A percentile compares a stretch with the other conserved stretches of the same genome.
Conservation (phyloP, 2,113 vertebrate genomes). For the Oreocharis arfaki region DNA sequence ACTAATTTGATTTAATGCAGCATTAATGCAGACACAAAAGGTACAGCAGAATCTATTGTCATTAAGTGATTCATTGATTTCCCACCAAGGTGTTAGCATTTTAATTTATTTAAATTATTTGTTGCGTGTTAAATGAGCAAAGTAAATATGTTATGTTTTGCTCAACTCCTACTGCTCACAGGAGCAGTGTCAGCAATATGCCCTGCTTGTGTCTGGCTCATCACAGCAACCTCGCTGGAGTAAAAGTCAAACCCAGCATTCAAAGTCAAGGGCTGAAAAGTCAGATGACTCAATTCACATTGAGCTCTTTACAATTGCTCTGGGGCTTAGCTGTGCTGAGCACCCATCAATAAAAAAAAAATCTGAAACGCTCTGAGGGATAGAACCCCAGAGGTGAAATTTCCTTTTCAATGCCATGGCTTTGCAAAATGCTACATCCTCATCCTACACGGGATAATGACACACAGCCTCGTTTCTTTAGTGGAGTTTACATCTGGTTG, state of each 20-base stretch:
- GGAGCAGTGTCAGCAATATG: neutral
- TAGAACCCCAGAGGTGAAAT: neutral
- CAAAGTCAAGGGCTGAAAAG: slow-evolving; percentile 16
- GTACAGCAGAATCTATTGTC: slow-evolving; percentile 4
- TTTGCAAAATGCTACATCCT: neutral
- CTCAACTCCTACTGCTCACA: neutral
- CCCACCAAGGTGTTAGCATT: slow-evolving; percentile 14
- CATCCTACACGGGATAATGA: neutral
- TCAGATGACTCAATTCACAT: neutral
- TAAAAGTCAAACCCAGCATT: neutral
- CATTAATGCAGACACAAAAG: slow-evolving; percentile 41
- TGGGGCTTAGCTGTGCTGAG: neutral
- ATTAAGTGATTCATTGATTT: slow-evolving; percentile 55
- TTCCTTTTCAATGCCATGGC: neutral
- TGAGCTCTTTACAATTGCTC: neutral
- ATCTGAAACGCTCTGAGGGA: accelerated
- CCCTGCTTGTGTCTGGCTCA: neutral
- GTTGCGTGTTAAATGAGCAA: slow-evolving; percentile 27
- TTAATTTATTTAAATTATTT: slow-evolving; percentile 57
- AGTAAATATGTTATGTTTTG: neutral
- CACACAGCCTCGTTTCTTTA: accelerated
- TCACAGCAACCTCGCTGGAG: neutral
- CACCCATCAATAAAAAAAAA: neutral
- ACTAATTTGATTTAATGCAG: slow-evolving; percentile 31
- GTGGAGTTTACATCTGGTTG: neutral